Evolutionary conservation across 30 jellyfish, hydroid and myxozoan genomes (phyloP).

Genomic region (Mastigias papua): DNA sequence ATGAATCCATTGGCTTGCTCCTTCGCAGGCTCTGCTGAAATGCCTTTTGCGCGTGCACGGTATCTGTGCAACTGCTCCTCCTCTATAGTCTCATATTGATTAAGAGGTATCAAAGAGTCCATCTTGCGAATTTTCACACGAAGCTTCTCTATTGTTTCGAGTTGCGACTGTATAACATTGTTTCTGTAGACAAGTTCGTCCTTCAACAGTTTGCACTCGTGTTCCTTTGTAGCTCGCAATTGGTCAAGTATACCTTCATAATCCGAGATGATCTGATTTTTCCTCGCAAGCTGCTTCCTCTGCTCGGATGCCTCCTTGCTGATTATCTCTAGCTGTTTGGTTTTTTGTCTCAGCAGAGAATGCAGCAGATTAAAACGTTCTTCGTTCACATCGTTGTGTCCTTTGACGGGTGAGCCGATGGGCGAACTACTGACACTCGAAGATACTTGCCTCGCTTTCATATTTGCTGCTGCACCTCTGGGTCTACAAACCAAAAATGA

Average conservation of each 20-base stretch:
- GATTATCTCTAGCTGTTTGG: constrained; percentile 69
- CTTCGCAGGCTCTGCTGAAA: constrained; percentile 77
- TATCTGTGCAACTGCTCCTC: constrained; percentile 40
- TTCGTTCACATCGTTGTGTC: constrained; percentile 14
- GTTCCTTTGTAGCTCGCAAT: constrained; percentile 21
- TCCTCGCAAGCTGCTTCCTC: constrained; percentile 34
- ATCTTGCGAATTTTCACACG: constrained; percentile 58
- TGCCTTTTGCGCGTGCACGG: constrained; percentile 70
- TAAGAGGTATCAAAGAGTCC: constrained; percentile 66
- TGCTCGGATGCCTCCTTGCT: constrained; percentile 59
- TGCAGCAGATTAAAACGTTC: constrained; percentile 47
- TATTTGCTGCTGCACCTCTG: too few relatives aligned
- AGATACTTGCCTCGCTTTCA: constrained; percentile 45
- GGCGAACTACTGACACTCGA: constrained; percentile 2
- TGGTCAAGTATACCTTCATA: constrained; percentile 43
- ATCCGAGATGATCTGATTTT: constrained; percentile 60
- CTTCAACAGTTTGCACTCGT: constrained; percentile 26
- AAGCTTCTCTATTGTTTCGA: constrained; percentile 61
- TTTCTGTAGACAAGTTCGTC: constrained; percentile 68
- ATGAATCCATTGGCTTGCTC: background rate
- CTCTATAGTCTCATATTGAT: constrained; percentile 56
- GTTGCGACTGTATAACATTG: constrained; percentile 62
- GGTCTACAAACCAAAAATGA: too few relatives aligned
- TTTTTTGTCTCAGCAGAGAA: constrained; percentile 52
- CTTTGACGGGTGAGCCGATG: background rate